Percentiles rank a stretch among this genome's conserved stretches.
Conservation (phyloP, 2,113 vertebrate species). For the Festucalex cinctus region DNA sequence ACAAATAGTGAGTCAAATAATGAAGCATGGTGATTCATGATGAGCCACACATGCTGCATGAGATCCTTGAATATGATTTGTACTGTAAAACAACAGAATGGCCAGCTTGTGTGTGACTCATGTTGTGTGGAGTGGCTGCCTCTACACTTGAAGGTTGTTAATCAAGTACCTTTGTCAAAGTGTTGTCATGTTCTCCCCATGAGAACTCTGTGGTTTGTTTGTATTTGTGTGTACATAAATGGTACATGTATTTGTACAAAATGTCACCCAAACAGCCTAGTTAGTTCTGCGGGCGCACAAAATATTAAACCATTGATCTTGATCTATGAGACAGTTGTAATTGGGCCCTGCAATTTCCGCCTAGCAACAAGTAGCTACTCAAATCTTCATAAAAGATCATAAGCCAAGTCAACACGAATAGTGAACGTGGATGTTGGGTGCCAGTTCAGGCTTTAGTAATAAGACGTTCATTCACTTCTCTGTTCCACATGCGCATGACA, state of each 20-base stretch:
- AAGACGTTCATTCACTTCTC: background rate
- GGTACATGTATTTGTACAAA: no score
- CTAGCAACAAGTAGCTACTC: no score
- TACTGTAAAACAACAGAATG: background rate
- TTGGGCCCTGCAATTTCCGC: no score
- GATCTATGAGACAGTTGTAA: no score
- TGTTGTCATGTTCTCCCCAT: background rate
- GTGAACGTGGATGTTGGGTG: no score
- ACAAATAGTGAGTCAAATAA: background rate
- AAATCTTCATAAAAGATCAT: no score
- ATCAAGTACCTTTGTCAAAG: background rate
- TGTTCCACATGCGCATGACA: background rate
- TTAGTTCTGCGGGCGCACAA: no score
- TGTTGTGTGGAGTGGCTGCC: conserved; percentile 3
- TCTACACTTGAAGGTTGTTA: background rate
- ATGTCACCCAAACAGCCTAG: no score
- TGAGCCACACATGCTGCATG: background rate
- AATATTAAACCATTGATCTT: no score
- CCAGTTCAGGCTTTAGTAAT: no score
- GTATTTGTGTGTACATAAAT: no score
- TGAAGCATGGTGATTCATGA: background rate
- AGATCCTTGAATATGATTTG: background rate
- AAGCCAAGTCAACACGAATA: no score
- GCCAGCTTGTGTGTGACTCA: background rate
- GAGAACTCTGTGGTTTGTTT: background rate